Evolutionary conservation across 1,140 invertebrate species (phyloP).

Genomic region (Bombus waltoni): DNA sequence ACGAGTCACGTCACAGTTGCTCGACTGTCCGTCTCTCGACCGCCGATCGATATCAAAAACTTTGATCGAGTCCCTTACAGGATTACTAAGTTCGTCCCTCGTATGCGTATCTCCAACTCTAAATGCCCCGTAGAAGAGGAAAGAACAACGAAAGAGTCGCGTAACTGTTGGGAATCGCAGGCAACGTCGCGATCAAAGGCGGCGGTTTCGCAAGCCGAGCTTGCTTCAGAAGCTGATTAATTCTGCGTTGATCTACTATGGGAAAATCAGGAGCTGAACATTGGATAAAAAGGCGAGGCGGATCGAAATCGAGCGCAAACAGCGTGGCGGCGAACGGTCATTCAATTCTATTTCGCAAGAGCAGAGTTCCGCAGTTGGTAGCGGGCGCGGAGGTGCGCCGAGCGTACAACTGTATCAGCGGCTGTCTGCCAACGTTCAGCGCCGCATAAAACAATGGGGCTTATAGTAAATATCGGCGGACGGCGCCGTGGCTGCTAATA

Average conservation of each 20-base stretch:
- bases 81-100: not conserved
- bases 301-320: constrained; percentile 9
- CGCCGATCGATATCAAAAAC: too few relatives aligned
- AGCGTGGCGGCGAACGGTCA: constrained; percentile 33
- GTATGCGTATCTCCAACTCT: not conserved
- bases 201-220: not conserved
- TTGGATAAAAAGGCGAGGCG: constrained; percentile 11
- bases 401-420: constrained; percentile 51
- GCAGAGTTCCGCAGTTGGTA: constrained; percentile 22
- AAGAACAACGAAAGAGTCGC: not conserved
- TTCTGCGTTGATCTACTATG: constrained; percentile 4
- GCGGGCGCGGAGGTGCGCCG: constrained; percentile 23
- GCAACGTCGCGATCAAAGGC: not conserved
- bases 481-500: constrained; percentile 52
- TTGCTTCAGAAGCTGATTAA: constrained; percentile 2
- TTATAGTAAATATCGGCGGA: constrained; percentile 61
- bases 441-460: constrained; percentile 56
- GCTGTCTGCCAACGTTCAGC: constrained; percentile 30
- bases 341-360: constrained; percentile 59
- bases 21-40: too few relatives aligned
- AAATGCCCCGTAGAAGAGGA: not conserved
- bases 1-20: too few relatives aligned
- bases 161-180: not conserved
- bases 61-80: too few relatives aligned
- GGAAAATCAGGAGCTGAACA: constrained; percentile 24